Base-by-base conservation (phyloP, 1,140 invertebrate genomes). In the Pygmarrhopalites habei region DNA sequence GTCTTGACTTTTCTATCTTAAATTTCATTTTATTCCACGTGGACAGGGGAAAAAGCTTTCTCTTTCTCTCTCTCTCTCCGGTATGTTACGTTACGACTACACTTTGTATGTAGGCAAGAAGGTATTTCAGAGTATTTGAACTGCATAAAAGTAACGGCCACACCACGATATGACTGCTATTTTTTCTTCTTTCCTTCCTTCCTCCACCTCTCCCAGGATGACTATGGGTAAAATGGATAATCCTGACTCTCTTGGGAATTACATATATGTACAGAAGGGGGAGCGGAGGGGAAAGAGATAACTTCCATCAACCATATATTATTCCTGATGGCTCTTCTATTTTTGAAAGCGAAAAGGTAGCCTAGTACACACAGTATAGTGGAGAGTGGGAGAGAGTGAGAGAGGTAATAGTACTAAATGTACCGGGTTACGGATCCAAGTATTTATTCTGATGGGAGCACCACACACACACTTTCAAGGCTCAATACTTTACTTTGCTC, bases 261-360 rank as follows among this genome's bases (percentile, higher is more conserved):
- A 29, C n/a, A 57, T 26, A 21, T 52, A n/a, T n/a, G n/a, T n/a
- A n/a, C n/a, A n/a, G n/a, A n/a, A n/a, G n/a, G n/a, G n/a, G n/a
- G n/a, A n/a, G n/a, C n/a, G 26, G 21, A 52, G 49, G 53, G 14
- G 4, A 46, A 52, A 58, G 53, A 64, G 56, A 64, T 58, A 58
- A 53, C 44, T 64, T 64, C 55, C 56, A 64, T 64, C 55, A 64
- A 64, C 62, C 62, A 64, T 64, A 64, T 58, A 58, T 63, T 63
- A 64, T 56, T 35, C 56, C 26, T 35, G 58, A 58, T 64, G 56
- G 55, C 35, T 58, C 62, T 57, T 56, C 25, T 62, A 62, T 62
- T 62, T 62, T 56, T 62, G 60, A 62, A 62, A 23, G 29, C 17
- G 23, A 19, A 28, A n/a, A n/a, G 19, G 19, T 15, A 26, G 25